phyloP scores from a whole-genome alignment of 2,888 invertebrate genomes.

The Drosophila planitibia region DNA sequence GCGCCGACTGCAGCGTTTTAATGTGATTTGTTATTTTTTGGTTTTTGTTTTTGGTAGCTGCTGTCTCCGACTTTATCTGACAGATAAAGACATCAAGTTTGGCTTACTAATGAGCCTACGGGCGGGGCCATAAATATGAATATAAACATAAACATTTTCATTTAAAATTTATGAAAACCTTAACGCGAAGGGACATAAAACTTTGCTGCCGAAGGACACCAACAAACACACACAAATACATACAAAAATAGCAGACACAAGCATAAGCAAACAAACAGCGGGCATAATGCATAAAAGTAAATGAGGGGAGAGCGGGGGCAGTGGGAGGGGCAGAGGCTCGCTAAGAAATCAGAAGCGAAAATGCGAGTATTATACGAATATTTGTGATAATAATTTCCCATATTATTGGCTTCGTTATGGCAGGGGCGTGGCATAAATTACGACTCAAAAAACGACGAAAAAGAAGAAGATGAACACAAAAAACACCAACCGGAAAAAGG shows the following conservation, averaged over 20 bases:
- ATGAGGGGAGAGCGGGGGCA: background rate
- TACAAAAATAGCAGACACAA: constrained; percentile 10
- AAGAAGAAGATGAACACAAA: background rate
- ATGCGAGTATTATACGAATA: constrained; percentile 56
- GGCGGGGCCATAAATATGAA: constrained; percentile 53
- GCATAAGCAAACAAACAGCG: constrained; percentile 45
- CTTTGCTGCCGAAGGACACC: constrained; percentile 37
- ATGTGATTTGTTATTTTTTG: constrained; percentile 3
- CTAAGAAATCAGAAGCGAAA: constrained; percentile 59
- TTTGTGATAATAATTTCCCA: constrained; percentile 76
- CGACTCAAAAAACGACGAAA: constrained; percentile 13
- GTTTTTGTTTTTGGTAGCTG: background rate
- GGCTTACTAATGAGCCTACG: constrained; percentile 58
- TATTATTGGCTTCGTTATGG: constrained; percentile 75
- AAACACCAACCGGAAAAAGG: constrained; percentile 7
- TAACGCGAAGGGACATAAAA: constrained; percentile 45
- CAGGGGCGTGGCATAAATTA: constrained; percentile 77
- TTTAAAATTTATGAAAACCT: constrained; percentile 66
- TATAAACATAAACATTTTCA: constrained; percentile 63
- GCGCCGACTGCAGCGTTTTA: constrained; percentile 7
- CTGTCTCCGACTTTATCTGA: constrained; percentile 22
- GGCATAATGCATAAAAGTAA: constrained; percentile 31
- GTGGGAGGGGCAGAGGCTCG: background rate
- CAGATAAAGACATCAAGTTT: constrained; percentile 56
- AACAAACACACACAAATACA: background rate